Conservation (phyloP, 2,797 vertebrate species). For the Rhinella marina region DNA sequence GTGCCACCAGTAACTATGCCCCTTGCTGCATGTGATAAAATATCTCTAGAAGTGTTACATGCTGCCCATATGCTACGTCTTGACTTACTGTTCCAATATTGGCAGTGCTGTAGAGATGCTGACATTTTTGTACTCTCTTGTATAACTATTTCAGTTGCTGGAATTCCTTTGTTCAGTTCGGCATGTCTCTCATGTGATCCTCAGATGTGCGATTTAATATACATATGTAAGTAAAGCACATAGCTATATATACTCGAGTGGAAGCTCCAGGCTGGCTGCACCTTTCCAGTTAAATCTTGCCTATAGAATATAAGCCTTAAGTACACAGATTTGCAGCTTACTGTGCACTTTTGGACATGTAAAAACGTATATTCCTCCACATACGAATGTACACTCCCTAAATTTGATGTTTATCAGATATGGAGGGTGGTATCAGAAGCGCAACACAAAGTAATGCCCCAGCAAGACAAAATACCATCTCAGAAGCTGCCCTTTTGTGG, state of each 20-base stretch:
- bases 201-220: conserved; percentile 42
- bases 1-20: background rate
- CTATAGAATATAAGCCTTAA: background rate
- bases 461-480: too few relatives aligned
- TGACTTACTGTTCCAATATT: background rate
- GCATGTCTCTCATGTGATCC: conserved; percentile 40
- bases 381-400: conserved; percentile 6
- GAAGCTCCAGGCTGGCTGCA: background rate
- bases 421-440: too few relatives aligned
- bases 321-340: background rate
- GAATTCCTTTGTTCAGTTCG: conserved; percentile 53
- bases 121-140: background rate
- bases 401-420: background rate
- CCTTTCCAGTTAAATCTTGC: background rate
- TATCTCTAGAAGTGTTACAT: background rate
- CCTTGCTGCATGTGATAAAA: background rate
- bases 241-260: conserved; percentile 21
- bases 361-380: conserved; percentile 5
- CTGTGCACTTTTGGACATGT: background rate
- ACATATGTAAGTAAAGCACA: conserved; percentile 27
- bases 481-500: too few relatives aligned
- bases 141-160: conserved; percentile 18
- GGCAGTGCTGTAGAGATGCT: background rate
- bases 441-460: too few relatives aligned
- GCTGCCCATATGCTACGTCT: background rate